Percentiles rank a stretch among this genome's conserved stretches.
These are phyloP conservation scores for Delphinapterus leucas DNA, from an alignment of 2,113 vertebrate genomes.

Conservation along the genomic window DNA sequence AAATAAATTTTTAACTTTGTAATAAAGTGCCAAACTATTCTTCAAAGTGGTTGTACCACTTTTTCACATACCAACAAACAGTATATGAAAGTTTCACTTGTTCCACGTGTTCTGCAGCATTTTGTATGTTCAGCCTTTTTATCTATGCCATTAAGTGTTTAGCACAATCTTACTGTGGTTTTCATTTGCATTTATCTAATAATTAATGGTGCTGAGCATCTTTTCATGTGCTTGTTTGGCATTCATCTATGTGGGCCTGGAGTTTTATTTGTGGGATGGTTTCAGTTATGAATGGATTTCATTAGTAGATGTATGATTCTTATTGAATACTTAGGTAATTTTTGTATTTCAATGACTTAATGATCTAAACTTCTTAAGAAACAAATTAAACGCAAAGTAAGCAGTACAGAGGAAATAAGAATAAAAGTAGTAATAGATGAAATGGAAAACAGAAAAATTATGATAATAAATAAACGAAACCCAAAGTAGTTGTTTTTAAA, in stretches of 20 bases:
- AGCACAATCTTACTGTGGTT: background rate
- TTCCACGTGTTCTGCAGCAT: background rate
- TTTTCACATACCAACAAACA: background rate
- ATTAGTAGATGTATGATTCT: background rate
- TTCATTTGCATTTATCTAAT: background rate
- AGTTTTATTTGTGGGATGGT: background rate
- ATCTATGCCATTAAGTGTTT: background rate
- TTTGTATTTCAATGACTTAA: background rate
- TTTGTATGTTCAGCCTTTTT: background rate
- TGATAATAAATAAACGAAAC: background rate
- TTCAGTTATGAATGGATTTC: background rate
- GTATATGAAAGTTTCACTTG: background rate
- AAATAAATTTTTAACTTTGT: background rate
- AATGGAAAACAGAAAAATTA: background rate
- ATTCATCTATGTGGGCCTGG: background rate
- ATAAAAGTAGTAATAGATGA: background rate
- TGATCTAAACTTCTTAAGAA: background rate
- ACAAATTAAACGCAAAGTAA: background rate
- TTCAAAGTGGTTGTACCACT: background rate
- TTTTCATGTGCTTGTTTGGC: background rate
- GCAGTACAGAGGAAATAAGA: background rate
- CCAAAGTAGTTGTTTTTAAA: background rate
- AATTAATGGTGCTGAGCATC: background rate
- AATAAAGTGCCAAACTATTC: background rate
- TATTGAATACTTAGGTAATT: background rate